Percentiles rank a stretch among this genome's conserved stretches.
These are phyloP conservation scores for Odontamblyopus lacepedii DNA, from an alignment of 2,797 vertebrate species.

Conservation along the genomic window DNA sequence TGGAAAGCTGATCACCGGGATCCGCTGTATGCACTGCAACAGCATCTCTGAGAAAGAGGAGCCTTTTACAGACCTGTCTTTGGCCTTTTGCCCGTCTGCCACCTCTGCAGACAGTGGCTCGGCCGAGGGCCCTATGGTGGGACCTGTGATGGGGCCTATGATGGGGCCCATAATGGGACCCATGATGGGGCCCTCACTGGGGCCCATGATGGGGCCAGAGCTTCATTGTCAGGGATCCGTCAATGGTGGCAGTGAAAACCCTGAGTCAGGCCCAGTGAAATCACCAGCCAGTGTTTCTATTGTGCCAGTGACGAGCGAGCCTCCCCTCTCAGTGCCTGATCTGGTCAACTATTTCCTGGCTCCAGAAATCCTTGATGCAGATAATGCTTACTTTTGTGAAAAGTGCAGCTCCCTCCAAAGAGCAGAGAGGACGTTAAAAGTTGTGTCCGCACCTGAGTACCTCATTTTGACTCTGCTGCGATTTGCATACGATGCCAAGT, in stretches of 20 bases:
- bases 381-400: slow-evolving; percentile 97
- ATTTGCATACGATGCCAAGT: slow-evolving; percentile 95
- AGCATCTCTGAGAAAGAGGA: slow-evolving; percentile 94
- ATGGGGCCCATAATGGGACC: slow-evolving; percentile 43
- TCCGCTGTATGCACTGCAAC: slow-evolving; percentile 92
- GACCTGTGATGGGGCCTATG: slow-evolving; percentile 20
- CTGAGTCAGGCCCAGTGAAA: slow-evolving; percentile 49
- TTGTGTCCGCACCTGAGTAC: slow-evolving; percentile 93
- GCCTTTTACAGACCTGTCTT: slow-evolving; percentile 94
- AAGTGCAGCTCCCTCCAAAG: slow-evolving; percentile 91
- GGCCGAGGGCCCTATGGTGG: slow-evolving; percentile 11
- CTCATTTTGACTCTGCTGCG: slow-evolving; percentile 95
- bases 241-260: slow-evolving; percentile 78
- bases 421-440: slow-evolving; percentile 93
- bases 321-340: slow-evolving; percentile 87
- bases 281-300: slow-evolving; percentile 30
- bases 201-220: slow-evolving; percentile 48
- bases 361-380: slow-evolving; percentile 94
- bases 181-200: slow-evolving; percentile 18
- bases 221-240: slow-evolving; percentile 75
- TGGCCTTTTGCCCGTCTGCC: slow-evolving; percentile 91
- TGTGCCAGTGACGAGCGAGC: slow-evolving; percentile 57
- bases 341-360: slow-evolving; percentile 96
- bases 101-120: slow-evolving; percentile 53
- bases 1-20: slow-evolving; percentile 88